Conservation (phyloP, 2,888 invertebrate species). For the Leptinotarsa haldemani region DNA sequence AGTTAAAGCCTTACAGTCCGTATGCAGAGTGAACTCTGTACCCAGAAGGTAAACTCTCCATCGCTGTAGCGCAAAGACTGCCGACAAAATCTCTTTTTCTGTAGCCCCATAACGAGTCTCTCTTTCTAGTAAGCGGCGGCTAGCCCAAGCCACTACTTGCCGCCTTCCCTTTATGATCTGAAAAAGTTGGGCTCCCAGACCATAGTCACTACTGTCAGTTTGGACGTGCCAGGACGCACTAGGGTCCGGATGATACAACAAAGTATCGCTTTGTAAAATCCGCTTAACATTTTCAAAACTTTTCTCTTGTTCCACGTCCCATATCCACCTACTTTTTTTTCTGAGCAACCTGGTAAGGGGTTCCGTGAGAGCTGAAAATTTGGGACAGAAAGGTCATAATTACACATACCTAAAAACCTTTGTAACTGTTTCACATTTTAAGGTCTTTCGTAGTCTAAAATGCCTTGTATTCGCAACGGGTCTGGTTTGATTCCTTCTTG, state of each 20-base stretch:
- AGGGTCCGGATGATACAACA: no score
- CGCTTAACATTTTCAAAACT: constrained; percentile 13
- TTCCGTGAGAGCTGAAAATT: constrained; percentile 12
- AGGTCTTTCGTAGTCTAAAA: constrained; percentile 26
- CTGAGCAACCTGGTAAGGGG: no score
- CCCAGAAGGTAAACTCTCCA: not conserved
- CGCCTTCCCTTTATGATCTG: no score
- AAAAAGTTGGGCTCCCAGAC: no score
- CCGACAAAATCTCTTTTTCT: not conserved
- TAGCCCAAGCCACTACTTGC: not conserved
- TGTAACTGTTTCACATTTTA: constrained; percentile 27
- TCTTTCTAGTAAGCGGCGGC: not conserved
- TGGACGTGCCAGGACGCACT: constrained; percentile 26
- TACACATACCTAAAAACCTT: constrained; percentile 30
- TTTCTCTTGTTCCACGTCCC: constrained; percentile 16
- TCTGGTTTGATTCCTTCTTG: constrained; percentile 24
- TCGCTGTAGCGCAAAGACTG: not conserved
- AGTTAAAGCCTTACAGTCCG: not conserved
- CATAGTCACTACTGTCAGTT: no score
- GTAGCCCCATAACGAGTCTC: not conserved
- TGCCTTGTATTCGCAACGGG: constrained; percentile 23
- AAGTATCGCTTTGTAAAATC: not conserved
- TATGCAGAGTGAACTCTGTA: no score
- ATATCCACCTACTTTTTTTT: no score
- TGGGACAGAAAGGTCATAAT: constrained; percentile 32